Percentiles rank a stretch among this genome's conserved stretches.
Conservation (phyloP, 2,888 invertebrate species). For the Cephus rjabovi region DNA sequence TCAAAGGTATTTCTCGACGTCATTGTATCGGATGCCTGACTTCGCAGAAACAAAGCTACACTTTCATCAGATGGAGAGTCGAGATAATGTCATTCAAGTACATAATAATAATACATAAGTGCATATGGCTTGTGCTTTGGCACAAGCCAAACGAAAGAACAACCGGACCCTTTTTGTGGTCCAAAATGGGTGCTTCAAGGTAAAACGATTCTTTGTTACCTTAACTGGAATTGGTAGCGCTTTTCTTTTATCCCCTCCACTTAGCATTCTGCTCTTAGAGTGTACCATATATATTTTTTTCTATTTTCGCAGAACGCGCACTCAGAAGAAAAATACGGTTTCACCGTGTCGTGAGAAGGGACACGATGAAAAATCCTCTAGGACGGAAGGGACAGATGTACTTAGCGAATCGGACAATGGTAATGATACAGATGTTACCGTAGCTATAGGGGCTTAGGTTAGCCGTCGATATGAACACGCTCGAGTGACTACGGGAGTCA, state of each 20-base stretch:
- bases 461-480: constrained; percentile 6
- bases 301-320: constrained; percentile 2
- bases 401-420: constrained; percentile 49
- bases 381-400: constrained; percentile 48
- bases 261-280: not conserved
- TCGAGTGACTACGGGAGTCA: constrained; percentile 5
- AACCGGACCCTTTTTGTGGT: not conserved
- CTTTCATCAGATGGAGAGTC: constrained; percentile 14
- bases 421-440: constrained; percentile 64
- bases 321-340: not conserved
- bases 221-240: not conserved
- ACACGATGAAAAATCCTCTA: not conserved
- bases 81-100: not conserved
- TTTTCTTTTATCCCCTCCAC: not conserved
- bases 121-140: not conserved
- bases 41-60: constrained; percentile 38
- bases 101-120: not conserved
- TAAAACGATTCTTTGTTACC: not conserved
- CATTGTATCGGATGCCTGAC: not conserved
- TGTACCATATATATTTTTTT: not conserved
- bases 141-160: not conserved
- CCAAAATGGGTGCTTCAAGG: not conserved
- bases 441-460: constrained; percentile 23
- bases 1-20: not conserved
- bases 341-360: not conserved